Base-by-base conservation (phyloP, 1,140 invertebrate species). In the Caerostris darwini region DNA sequence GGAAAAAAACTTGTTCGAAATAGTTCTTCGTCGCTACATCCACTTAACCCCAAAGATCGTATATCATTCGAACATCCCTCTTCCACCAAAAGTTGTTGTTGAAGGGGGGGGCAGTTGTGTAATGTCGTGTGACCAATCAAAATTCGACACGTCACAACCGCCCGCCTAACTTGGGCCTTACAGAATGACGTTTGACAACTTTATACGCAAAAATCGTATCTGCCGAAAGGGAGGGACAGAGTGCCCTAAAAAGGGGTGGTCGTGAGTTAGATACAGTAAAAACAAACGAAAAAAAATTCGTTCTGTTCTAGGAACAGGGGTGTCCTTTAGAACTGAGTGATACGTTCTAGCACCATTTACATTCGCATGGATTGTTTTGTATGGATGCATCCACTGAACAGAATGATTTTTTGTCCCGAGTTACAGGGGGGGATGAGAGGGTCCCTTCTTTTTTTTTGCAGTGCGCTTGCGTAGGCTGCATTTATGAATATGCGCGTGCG, bases 41-140 rank as follows among this genome's bases (percentile, higher is more conserved):
- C 92, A 86, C 92, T 93, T 93, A 93, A 93, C 92, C 83, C 81
- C 83, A 14, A 34, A 69, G 56, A 34, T 67, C 92, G 87, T 93
- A 56, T 17, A 93, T 93, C 92, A 93, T 71, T 77, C 19, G 34
- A 54, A 12, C 34, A 50, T n/a, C 64, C 81, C 83, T 61, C 56
- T 64, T 56, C 57, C 12, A 56, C 6, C 56, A 50, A 67, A 83
- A 92, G 50, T 50, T 61, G 5, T 69, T 7, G n/a, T n/a, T n/a
- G n/a, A n/a, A n/a, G 50, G 57, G 10, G 34, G 17, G n/a, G 19
- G 10, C 14, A 90, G 17, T 64, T n/a, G 17, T 50, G 34, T 64
- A 61, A 57, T 85, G 61, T 67, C 59, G 54, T 67, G 50, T 87
- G 14, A 87, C 92, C 92, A 87, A 93, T 87, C 61, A 69, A 61